Evolutionary conservation across 2,888 invertebrate genomes (phyloP).

Genomic region (Apotomis capreana): DNA sequence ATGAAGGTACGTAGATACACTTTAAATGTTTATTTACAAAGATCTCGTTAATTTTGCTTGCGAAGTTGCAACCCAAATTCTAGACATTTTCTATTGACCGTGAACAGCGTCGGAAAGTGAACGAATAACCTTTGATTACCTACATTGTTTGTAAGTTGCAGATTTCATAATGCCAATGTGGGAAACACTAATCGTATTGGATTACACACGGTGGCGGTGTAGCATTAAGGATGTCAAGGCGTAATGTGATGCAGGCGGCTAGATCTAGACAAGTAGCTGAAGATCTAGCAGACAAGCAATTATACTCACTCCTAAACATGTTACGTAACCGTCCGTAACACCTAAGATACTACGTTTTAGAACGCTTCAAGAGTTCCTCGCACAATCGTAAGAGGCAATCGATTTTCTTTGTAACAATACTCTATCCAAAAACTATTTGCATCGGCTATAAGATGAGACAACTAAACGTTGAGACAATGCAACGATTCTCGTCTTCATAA

Average conservation of each 20-base stretch:
- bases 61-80: neutral
- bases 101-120: neutral
- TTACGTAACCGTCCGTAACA: slow-evolving; percentile 10
- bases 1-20: slow-evolving; percentile 19
- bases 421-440: neutral
- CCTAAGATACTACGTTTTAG: too few relatives aligned
- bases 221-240: slow-evolving; percentile 67
- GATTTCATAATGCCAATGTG: slow-evolving; percentile 51
- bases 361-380: too few relatives aligned
- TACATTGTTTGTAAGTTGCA: slow-evolving; percentile 31
- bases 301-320: slow-evolving; percentile 2
- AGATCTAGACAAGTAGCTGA: slow-evolving; percentile 36
- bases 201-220: slow-evolving; percentile 58
- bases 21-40: slow-evolving; percentile 1
- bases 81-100: slow-evolving; percentile 21
- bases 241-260: slow-evolving; percentile 58
- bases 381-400: neutral
- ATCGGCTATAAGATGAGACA: neutral
- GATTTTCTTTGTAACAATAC: neutral
- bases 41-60: neutral
- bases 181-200: slow-evolving; percentile 67
- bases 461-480: slow-evolving; percentile 15
- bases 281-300: slow-evolving; percentile 19
- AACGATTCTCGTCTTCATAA: slow-evolving; percentile 14
- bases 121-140: slow-evolving; percentile 29